Percentiles rank a stretch among this genome's conserved stretches.
These are phyloP conservation scores for Eueremaeus valkanovi DNA, from an alignment of 2,888 invertebrate species.

Conservation along the genomic window DNA sequence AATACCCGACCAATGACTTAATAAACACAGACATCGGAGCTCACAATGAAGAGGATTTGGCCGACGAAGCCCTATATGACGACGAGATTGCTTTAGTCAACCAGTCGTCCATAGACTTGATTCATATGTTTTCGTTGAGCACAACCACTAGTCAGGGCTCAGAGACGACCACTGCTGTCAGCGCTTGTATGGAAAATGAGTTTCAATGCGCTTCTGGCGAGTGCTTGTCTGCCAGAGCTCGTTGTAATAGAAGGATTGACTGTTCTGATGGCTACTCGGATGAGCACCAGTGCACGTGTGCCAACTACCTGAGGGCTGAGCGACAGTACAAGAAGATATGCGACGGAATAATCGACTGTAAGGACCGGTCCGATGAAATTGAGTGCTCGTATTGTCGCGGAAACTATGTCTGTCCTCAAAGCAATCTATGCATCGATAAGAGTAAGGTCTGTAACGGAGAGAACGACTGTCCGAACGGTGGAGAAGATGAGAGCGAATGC, in stretches of 20 bases:
- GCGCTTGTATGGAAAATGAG: slow-evolving; percentile 24
- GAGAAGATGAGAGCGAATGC: slow-evolving; percentile 38
- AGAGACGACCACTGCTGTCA: slow-evolving; percentile 21
- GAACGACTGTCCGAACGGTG: slow-evolving; percentile 36
- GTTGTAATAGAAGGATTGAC: slow-evolving; percentile 8
- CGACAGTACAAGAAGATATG: slow-evolving; percentile 69
- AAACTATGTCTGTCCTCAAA: slow-evolving; percentile 2
- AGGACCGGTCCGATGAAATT: slow-evolving; percentile 59
- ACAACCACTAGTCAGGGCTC: background rate
- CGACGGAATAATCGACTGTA: slow-evolving; percentile 72
- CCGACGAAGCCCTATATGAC: slow-evolving; percentile 7
- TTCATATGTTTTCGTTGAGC: background rate
- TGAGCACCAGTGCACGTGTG: slow-evolving; percentile 57
- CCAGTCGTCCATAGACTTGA: background rate
- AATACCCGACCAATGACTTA: slow-evolving; percentile 2
- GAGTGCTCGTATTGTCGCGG: slow-evolving; percentile 8
- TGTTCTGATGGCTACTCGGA: slow-evolving; percentile 32
- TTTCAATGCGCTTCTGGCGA: slow-evolving; percentile 42
- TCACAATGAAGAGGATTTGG: background rate
- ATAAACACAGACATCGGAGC: background rate
- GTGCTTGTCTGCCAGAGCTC: slow-evolving; percentile 37
- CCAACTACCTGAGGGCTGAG: slow-evolving; percentile 68
- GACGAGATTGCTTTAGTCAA: slow-evolving; percentile 2
- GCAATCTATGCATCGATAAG: slow-evolving; percentile 27
- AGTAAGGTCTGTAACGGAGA: slow-evolving; percentile 34